A percentile compares a stretch with the other conserved stretches of the same genome.
phyloP scores from a whole-genome alignment of 2,888 invertebrate species.

The Shargacucullia verbasci region DNA sequence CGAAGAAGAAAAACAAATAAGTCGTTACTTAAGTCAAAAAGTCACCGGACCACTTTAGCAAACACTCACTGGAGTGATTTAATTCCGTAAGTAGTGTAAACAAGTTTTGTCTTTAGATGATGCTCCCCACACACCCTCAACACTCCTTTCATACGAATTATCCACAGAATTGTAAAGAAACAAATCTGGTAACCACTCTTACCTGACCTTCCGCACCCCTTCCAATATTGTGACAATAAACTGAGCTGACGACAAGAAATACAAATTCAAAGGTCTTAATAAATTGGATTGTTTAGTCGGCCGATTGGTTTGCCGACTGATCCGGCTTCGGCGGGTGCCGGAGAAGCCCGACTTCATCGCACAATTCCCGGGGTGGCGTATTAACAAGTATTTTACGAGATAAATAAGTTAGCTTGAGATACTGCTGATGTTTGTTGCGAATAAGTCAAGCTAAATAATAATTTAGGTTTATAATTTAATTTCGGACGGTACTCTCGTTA shows the following conservation, averaged over 20 bases:
- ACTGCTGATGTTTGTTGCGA: slow-evolving; percentile 74
- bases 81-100: slow-evolving; percentile 86
- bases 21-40: slow-evolving; percentile 58
- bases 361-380: slow-evolving; percentile 78
- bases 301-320: slow-evolving; percentile 61
- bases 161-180: slow-evolving; percentile 69
- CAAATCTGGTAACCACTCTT: slow-evolving; percentile 64
- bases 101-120: slow-evolving; percentile 76
- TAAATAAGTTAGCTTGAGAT: slow-evolving; percentile 85
- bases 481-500: slow-evolving; percentile 11
- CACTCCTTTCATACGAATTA: slow-evolving; percentile 63
- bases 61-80: slow-evolving; percentile 79
- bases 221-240: slow-evolving; percentile 51
- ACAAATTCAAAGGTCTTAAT: slow-evolving; percentile 69
- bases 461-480: slow-evolving; percentile 47
- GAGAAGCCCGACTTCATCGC: slow-evolving; percentile 73
- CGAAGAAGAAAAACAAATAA: slow-evolving; percentile 32
- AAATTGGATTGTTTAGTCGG: slow-evolving; percentile 65
- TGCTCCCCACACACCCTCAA: slow-evolving; percentile 64
- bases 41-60: slow-evolving; percentile 67
- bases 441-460: slow-evolving; percentile 45
- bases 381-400: slow-evolving; percentile 87
- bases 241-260: slow-evolving; percentile 60
- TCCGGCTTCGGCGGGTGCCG: slow-evolving; percentile 62
- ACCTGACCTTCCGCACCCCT: slow-evolving; percentile 58